Base-by-base conservation (phyloP, 1,140 invertebrate species). In the Drosophila sechellia region DNA sequence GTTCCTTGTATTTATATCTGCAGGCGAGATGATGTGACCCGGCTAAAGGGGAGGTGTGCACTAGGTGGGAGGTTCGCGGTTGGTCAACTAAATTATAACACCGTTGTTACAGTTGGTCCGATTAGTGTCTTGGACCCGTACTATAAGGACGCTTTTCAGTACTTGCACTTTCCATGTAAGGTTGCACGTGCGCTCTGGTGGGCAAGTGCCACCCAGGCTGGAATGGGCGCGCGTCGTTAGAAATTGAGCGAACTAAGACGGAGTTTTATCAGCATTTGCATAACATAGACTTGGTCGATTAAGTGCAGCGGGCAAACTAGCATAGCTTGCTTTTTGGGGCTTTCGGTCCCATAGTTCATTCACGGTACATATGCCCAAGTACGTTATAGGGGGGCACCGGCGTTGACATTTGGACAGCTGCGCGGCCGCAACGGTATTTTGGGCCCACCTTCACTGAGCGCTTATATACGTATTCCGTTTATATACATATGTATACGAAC, bases 141-240 rank as follows among this genome's bases (percentile, higher is more conserved):
- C 72, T 77, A 48, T 84, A 89, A 89, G 77, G 77, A 89, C 85
- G 79, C 73, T 79, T 77, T 87, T 58, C 50, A 89, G 84, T 89
- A 79, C 77, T 89, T 87, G 89, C 73, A 83, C 76, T 87, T 87
- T 83, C 52, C 72, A 77, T 60, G 60, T 49, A 61, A 46, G 60
- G 79, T 68, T 80, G 79, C 84, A 89, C 83, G 84, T 89, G 83
- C 79, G 84, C 79, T 54, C 58, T 86, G 75, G 49, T 72, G 52
- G 52, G 60, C 81, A 77, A 83, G 83, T 84, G 84, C 39, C 79
- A 80, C 84, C 89, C 83, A 49, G 79, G 60, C 64, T 53, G 65
- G 54, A 50, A 79, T 64, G 65, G 60, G 17, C 17, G 17, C 17
- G 17, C 17, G 17, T 17, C 17, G 17, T 17, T 17, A 17, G 17